Evolutionary conservation across 2,888 invertebrate genomes (phyloP).

Genomic region (Netelia fuscicornis): DNA sequence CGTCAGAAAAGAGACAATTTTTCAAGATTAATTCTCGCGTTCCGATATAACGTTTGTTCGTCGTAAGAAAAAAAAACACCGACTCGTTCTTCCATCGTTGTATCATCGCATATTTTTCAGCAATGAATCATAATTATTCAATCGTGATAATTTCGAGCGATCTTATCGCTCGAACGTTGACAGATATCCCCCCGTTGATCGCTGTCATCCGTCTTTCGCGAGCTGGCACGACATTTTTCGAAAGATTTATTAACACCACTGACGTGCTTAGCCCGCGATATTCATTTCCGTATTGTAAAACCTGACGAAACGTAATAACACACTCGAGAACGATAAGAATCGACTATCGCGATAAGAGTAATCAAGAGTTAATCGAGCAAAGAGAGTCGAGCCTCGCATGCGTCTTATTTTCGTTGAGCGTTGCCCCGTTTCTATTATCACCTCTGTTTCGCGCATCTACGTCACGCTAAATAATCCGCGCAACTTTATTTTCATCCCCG

Average conservation of each 20-base stretch:
- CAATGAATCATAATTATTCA: slow-evolving; percentile 9
- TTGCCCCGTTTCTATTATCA: slow-evolving; percentile 10
- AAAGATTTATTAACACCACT: background rate
- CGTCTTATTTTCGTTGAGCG: background rate
- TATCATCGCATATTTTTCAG: background rate
- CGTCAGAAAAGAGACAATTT: background rate
- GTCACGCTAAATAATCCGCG: slow-evolving; percentile 36
- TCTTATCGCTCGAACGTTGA: background rate
- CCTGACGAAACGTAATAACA: slow-evolving; percentile 3
- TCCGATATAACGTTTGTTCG: no score
- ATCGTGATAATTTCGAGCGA: background rate
- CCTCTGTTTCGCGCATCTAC: slow-evolving; percentile 57
- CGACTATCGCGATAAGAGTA: slow-evolving; percentile 20
- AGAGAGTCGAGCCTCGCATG: background rate
- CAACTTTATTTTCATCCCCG: slow-evolving; percentile 4
- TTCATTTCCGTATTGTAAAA: slow-evolving; percentile 22
- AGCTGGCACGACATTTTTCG: background rate
- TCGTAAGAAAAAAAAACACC: background rate
- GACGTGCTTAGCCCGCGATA: slow-evolving; percentile 6
- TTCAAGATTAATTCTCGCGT: no score
- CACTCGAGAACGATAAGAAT: background rate
- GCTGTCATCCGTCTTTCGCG: background rate
- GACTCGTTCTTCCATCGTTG: slow-evolving; percentile 10
- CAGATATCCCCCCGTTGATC: background rate
- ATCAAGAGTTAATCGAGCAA: background rate